Percentiles rank a stretch among this genome's conserved stretches.
phyloP scores from a whole-genome alignment of 2,113 vertebrate species.

The Syngnathus scovelli region DNA sequence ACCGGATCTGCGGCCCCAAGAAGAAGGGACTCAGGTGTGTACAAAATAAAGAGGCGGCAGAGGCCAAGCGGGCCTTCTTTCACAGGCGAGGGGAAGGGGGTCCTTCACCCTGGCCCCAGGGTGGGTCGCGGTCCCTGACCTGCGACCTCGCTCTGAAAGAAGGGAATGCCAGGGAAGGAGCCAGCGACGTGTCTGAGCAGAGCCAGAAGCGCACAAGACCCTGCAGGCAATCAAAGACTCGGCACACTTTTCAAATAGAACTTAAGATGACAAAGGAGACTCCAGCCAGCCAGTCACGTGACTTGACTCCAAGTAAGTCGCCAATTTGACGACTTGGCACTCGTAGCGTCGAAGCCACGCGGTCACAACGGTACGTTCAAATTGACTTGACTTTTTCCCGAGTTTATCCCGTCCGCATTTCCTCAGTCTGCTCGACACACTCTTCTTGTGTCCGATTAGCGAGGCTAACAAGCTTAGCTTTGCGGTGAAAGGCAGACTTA shows the following conservation, averaged over 20 bases:
- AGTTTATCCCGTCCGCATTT: slow-evolving; percentile 18
- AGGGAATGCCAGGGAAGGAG: slow-evolving; percentile 66
- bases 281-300: not conserved
- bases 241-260: not conserved
- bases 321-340: not conserved
- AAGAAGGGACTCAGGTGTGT: slow-evolving; percentile 68
- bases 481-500: slow-evolving; percentile 62
- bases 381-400: not conserved
- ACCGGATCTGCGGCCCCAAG: slow-evolving; percentile 40
- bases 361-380: too few species aligned
- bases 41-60: slow-evolving; percentile 70
- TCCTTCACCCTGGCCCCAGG: slow-evolving; percentile 57
- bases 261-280: not conserved
- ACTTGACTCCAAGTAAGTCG: not conserved
- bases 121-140: slow-evolving; percentile 65
- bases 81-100: slow-evolving; percentile 8
- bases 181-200: slow-evolving; percentile 64
- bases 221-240: slow-evolving; percentile 34
- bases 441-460: slow-evolving; percentile 64
- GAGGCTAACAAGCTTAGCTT: slow-evolving; percentile 61
- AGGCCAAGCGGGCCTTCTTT: slow-evolving; percentile 20
- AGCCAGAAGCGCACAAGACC: slow-evolving; percentile 8
- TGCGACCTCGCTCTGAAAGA: slow-evolving; percentile 68
- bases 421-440: slow-evolving; percentile 44
- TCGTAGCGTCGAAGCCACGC: too few species aligned